A percentile compares a stretch with the other conserved stretches of the same genome.
Evolutionary conservation across 2,113 vertebrate genomes (phyloP).

Genomic region (Hippocampus guttulatus): DNA sequence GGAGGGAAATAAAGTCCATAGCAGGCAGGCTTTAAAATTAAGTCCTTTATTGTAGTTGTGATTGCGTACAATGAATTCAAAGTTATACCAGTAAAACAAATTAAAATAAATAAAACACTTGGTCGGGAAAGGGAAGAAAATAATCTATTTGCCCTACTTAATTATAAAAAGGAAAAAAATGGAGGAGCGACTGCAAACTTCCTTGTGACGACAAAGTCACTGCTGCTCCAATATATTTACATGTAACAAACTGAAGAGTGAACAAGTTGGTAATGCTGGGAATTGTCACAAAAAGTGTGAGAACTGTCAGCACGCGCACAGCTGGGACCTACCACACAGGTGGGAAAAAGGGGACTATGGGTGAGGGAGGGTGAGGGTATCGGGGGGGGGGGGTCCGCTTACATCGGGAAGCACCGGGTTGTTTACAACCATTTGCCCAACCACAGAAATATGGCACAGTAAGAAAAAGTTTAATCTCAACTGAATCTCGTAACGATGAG

Average conservation of each 20-base stretch:
- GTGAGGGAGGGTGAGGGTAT: slow-evolving; percentile 41
- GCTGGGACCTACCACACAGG: slow-evolving; percentile 70
- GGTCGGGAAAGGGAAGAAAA: slow-evolving; percentile 19
- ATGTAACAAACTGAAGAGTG: slow-evolving; percentile 60
- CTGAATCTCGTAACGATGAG: slow-evolving; percentile 78
- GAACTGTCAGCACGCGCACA: slow-evolving; percentile 56
- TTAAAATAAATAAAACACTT: slow-evolving; percentile 63
- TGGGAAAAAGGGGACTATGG: slow-evolving; percentile 85
- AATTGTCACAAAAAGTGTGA: slow-evolving; percentile 67
- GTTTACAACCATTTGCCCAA: slow-evolving; percentile 91
- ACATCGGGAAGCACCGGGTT: slow-evolving; percentile 91
- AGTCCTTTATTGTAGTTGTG: slow-evolving; percentile 57
- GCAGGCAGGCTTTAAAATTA: slow-evolving; percentile 16
- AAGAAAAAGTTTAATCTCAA: slow-evolving; percentile 70
- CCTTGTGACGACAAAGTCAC: slow-evolving; percentile 62
- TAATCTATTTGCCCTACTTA: slow-evolving; percentile 18
- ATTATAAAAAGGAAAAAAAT: slow-evolving; percentile 48
- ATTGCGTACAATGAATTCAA: slow-evolving; percentile 60
- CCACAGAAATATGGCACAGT: slow-evolving; percentile 85
- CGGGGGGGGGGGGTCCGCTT: slow-evolving; percentile 43
- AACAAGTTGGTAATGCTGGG: slow-evolving; percentile 68
- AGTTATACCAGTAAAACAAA: slow-evolving; percentile 61
- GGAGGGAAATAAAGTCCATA: neutral
- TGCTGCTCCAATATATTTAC: slow-evolving; percentile 59
- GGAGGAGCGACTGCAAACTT: slow-evolving; percentile 28